These are phyloP conservation scores for Bradypodion pumilum DNA, from an alignment of 2,797 vertebrate species.

Conservation along the genomic window DNA sequence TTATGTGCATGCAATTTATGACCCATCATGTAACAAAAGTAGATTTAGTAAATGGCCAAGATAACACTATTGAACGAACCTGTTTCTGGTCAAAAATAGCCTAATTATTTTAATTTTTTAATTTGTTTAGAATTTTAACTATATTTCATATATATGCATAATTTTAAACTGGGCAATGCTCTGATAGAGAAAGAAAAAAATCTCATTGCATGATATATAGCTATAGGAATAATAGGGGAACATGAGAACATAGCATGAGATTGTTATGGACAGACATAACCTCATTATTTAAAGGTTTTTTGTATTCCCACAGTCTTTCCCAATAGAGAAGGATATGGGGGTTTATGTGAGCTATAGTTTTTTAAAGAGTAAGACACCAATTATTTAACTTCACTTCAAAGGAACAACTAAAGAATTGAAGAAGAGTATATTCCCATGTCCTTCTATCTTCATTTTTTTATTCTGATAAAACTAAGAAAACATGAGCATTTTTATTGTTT, in stretches of 20 bases:
- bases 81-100: no score
- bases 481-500: not conserved
- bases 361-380: not conserved
- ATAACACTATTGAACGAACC: no score
- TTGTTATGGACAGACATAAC: not conserved
- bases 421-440: no score
- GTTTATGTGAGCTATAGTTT: not conserved
- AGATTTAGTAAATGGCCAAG: no score
- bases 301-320: not conserved
- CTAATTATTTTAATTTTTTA: no score
- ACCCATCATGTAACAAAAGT: no score
- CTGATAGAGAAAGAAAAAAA: no score
- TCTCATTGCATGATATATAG: not conserved
- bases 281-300: not conserved
- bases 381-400: not conserved
- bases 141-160: no score
- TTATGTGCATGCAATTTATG: no score
- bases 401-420: not conserved
- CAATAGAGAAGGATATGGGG: not conserved
- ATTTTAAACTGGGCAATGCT: no score
- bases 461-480: slow-evolving; percentile 2
- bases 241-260: not conserved
- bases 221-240: not conserved
- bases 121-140: no score
- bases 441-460: not conserved